These are phyloP conservation scores for Pangasianodon hypophthalmus DNA, from an alignment of 2,113 vertebrate genomes.

Conservation along the genomic window DNA sequence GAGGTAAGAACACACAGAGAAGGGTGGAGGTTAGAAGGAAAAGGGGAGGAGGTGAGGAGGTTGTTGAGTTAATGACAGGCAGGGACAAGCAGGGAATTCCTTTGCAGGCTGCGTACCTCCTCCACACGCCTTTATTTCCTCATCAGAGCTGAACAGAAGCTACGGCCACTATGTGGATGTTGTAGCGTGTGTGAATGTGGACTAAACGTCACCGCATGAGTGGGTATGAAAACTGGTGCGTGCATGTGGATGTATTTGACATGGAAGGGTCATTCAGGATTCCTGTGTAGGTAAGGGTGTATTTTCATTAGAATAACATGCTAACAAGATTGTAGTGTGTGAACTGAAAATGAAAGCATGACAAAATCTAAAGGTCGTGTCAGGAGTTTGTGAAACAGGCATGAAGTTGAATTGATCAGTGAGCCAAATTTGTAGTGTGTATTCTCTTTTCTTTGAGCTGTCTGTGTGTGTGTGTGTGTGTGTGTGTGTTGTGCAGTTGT, in stretches of 20 bases:
- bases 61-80: conserved; percentile 57
- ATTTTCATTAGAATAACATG: background rate
- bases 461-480: too few species aligned
- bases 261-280: background rate
- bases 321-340: background rate
- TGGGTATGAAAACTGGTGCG: background rate
- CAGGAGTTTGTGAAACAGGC: background rate
- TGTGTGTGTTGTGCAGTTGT: too few species aligned
- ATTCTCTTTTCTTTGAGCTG: too few species aligned
- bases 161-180: background rate
- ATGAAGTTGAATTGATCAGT: background rate
- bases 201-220: background rate
- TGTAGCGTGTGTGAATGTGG: background rate
- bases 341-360: background rate
- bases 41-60: background rate
- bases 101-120: conserved; percentile 63
- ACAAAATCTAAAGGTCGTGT: background rate
- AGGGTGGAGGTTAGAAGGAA: conserved; percentile 4
- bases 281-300: background rate
- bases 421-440: background rate
- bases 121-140: background rate
- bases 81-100: conserved; percentile 69
- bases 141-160: background rate
- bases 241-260: background rate
- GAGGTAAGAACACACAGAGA: background rate